A percentile compares a stretch with the other conserved stretches of the same genome.
phyloP scores from a whole-genome alignment of 2,113 vertebrate genomes.

The Rhea americana region DNA sequence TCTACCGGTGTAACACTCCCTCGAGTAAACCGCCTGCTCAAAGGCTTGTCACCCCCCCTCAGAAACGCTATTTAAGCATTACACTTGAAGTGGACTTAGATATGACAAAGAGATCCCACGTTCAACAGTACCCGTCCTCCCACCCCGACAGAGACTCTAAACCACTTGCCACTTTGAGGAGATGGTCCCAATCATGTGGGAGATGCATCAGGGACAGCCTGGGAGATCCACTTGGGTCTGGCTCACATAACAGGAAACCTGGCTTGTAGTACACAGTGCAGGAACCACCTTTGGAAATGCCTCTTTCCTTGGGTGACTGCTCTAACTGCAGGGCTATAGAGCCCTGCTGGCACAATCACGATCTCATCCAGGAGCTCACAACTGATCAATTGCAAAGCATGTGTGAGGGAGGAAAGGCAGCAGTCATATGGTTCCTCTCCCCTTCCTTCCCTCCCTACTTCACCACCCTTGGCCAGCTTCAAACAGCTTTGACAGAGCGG shows the following conservation, averaged over 20 bases:
- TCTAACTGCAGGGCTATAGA: background rate
- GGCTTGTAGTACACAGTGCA: background rate
- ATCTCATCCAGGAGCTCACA: background rate
- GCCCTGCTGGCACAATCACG: accelerated
- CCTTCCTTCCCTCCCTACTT: background rate
- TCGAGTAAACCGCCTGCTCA: background rate
- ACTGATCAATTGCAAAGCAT: background rate
- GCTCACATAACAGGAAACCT: background rate
- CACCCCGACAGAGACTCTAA: accelerated
- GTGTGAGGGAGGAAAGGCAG: background rate
- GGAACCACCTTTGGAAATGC: background rate
- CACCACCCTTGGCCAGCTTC: background rate
- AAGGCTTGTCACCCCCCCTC: background rate
- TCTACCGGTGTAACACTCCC: background rate
- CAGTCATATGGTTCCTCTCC: background rate
- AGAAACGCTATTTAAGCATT: accelerated
- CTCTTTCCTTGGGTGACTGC: background rate
- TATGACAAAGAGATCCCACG: background rate
- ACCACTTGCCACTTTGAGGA: background rate
- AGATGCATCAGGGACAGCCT: background rate
- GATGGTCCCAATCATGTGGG: background rate
- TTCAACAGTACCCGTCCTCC: background rate
- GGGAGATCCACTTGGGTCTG: background rate
- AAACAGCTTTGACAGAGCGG: background rate
- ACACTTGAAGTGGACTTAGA: background rate